Conservation (phyloP, 2,113 vertebrate genomes). For the Pagrus major region DNA sequence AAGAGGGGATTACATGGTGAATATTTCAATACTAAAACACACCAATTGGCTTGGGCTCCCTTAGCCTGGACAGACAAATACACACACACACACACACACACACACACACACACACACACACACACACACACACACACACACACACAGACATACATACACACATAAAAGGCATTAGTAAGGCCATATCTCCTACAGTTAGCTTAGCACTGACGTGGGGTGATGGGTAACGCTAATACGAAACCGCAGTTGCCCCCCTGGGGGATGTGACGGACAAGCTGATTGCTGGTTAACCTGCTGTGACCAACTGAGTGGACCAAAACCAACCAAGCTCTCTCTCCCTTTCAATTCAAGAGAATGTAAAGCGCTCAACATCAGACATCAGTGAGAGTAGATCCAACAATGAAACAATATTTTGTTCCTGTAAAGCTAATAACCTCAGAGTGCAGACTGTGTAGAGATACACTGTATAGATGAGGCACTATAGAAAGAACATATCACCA, state of each 20-base stretch:
- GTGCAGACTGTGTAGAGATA: background rate
- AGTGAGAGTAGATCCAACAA: background rate
- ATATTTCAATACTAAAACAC: conserved; percentile 79
- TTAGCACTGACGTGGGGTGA: conserved; percentile 55
- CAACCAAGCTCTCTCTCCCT: conserved; percentile 19
- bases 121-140: conserved; percentile 42
- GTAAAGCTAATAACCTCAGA: conserved; percentile 42
- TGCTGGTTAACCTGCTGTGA: conserved; percentile 65
- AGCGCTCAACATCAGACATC: background rate
- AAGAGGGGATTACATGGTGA: conserved; percentile 82
- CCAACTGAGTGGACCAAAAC: conserved; percentile 44
- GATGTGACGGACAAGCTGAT: conserved; percentile 56
- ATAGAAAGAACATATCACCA: background rate
- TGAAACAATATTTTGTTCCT: background rate
- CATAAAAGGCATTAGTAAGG: conserved; percentile 48
- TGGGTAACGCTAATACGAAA: conserved; percentile 59
- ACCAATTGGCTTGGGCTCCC: conserved; percentile 70
- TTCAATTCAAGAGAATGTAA: background rate
- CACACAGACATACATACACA: too few species aligned
- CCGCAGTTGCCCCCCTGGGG: conserved; percentile 23
- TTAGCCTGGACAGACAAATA: conserved; percentile 36
- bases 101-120: conserved; percentile 22
- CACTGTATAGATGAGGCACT: conserved; percentile 13
- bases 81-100: conserved; percentile 17
- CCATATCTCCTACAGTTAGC: conserved; percentile 56